Percentiles rank a stretch among this genome's conserved stretches.
Conservation (phyloP, 1,140 invertebrate species). For the Ruditapes philippinarum region DNA sequence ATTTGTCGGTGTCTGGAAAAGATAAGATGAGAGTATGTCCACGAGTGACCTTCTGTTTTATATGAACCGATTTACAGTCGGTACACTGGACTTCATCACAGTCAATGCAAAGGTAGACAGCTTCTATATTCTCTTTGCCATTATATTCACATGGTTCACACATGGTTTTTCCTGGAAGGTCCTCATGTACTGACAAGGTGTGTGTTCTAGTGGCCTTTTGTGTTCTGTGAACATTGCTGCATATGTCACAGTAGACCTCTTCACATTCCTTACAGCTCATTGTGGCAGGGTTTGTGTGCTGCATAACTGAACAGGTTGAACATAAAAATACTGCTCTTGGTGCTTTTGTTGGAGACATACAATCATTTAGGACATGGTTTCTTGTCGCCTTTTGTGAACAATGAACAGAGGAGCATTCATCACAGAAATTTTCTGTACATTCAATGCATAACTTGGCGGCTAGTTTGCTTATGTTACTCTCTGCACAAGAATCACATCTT, state of each 20-base stretch:
- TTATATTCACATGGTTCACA: background rate
- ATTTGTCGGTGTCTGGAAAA: background rate
- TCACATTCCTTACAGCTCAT: background rate
- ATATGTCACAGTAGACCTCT: background rate
- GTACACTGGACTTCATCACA: background rate
- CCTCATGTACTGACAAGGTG: background rate
- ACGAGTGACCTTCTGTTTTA: background rate
- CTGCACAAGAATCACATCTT: background rate
- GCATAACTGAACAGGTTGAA: background rate
- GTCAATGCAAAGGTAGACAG: background rate
- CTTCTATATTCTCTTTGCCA: background rate
- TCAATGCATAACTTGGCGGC: background rate
- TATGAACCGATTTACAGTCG: background rate
- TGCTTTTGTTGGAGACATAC: background rate
- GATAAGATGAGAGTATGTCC: background rate
- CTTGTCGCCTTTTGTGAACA: background rate
- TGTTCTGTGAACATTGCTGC: background rate
- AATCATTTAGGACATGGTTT: background rate
- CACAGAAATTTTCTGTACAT: background rate
- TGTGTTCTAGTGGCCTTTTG: background rate
- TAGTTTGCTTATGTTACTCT: background rate
- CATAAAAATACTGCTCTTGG: background rate
- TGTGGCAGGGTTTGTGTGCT: background rate
- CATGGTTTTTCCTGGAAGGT: background rate
- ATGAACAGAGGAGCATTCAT: background rate